phyloP scores from a whole-genome alignment of 2,113 vertebrate species.

The Nibea albiflora region DNA sequence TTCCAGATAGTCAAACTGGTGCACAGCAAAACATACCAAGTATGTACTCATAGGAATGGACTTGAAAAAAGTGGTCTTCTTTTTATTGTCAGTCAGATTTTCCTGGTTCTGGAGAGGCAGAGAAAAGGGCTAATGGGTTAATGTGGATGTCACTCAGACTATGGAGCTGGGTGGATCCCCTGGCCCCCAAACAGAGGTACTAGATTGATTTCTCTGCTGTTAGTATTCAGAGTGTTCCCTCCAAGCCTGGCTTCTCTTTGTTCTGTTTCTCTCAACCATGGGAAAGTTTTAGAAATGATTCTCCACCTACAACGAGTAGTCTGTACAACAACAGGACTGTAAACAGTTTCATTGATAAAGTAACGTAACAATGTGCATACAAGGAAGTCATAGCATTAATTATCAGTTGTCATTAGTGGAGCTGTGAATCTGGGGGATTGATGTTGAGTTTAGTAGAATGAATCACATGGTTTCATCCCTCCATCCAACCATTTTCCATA shows the following conservation, averaged over 20 bases:
- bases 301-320: background rate
- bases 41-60: slow-evolving; percentile 97
- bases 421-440: background rate
- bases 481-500: too few relatives aligned
- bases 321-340: background rate
- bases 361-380: too few relatives aligned
- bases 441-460: background rate
- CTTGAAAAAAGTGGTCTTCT: slow-evolving; percentile 84
- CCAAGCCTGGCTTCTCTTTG: background rate
- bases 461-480: background rate
- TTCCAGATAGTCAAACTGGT: slow-evolving; percentile 83
- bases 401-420: background rate
- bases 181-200: background rate
- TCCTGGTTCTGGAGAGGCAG: slow-evolving; percentile 71
- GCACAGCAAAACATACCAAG: slow-evolving; percentile 95
- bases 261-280: background rate
- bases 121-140: background rate
- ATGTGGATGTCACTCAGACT: slow-evolving; percentile 19
- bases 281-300: background rate
- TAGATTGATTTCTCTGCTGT: slow-evolving; percentile 29
- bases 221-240: slow-evolving; percentile 12
- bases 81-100: slow-evolving; percentile 66
- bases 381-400: background rate
- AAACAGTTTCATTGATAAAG: background rate
- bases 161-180: slow-evolving; percentile 11